These are phyloP conservation scores for Tragelaphus scriptus DNA, from an alignment of 2,113 vertebrate species.

Conservation along the genomic window DNA sequence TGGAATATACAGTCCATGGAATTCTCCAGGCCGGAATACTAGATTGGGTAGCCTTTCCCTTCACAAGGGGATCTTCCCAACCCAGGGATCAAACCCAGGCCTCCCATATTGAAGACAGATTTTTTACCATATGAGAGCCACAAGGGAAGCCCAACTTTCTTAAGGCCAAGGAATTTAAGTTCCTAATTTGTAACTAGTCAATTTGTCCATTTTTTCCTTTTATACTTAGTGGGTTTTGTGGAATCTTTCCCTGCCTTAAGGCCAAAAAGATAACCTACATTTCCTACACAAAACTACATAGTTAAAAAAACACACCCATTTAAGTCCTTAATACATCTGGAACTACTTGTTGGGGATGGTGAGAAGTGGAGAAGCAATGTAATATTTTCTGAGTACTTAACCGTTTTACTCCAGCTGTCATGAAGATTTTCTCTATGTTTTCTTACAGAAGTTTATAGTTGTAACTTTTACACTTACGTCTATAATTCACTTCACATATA, in stretches of 20 bases:
- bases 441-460: background rate
- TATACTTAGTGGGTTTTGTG: background rate
- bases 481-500: background rate
- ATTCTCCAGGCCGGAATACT: background rate
- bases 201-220: background rate
- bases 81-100: background rate
- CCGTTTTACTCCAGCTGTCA: background rate
- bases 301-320: background rate
- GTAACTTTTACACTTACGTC: background rate
- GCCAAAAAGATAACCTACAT: background rate
- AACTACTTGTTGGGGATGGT: background rate
- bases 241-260: background rate
- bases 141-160: background rate
- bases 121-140: background rate
- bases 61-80: background rate
- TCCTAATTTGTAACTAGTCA: background rate
- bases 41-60: background rate
- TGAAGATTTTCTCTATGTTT: background rate
- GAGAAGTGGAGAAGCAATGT: background rate
- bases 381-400: background rate
- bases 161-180: background rate
- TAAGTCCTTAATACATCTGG: background rate
- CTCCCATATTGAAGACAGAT: background rate
- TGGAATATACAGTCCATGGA: background rate
- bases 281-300: background rate